These are phyloP conservation scores for Mormoops blainvillei DNA, from an alignment of 2,113 vertebrate species.

Conservation along the genomic window DNA sequence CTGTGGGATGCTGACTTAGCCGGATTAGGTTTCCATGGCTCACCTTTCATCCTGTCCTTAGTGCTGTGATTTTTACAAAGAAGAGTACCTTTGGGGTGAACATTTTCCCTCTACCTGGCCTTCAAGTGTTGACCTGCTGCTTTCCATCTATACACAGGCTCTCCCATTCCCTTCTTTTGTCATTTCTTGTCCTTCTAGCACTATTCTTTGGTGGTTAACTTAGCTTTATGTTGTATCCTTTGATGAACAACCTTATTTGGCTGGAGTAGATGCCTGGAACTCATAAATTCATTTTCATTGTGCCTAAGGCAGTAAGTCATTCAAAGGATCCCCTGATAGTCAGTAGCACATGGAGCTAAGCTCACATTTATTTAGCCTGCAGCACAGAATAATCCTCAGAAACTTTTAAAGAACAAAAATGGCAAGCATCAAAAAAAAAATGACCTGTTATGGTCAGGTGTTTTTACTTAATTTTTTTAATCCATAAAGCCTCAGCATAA, in stretches of 20 bases:
- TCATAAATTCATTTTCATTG: slow-evolving; percentile 45
- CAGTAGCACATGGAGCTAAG: background rate
- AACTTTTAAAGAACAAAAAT: slow-evolving; percentile 7
- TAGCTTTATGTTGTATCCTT: slow-evolving; percentile 22
- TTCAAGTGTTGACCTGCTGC: background rate
- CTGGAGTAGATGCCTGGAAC: background rate
- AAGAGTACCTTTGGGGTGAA: background rate
- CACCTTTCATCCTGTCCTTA: background rate
- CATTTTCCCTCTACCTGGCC: background rate
- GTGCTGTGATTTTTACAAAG: background rate
- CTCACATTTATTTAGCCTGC: slow-evolving; percentile 23
- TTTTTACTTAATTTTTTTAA: background rate
- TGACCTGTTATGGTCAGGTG: background rate
- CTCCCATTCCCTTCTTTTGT: background rate
- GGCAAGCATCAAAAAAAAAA: background rate
- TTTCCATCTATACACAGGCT: background rate
- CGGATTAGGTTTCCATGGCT: background rate
- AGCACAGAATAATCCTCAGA: background rate
- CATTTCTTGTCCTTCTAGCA: background rate
- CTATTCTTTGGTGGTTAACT: background rate
- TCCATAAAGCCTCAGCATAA: background rate
- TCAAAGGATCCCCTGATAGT: slow-evolving; percentile 22
- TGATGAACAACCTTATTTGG: slow-evolving; percentile 22
- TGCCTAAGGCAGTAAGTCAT: background rate
- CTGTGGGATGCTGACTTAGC: background rate